Percentiles rank a stretch among this genome's conserved stretches.
Evolutionary conservation across 2,113 vertebrate genomes (phyloP).

Genomic region (Paralichthys olivaceus): DNA sequence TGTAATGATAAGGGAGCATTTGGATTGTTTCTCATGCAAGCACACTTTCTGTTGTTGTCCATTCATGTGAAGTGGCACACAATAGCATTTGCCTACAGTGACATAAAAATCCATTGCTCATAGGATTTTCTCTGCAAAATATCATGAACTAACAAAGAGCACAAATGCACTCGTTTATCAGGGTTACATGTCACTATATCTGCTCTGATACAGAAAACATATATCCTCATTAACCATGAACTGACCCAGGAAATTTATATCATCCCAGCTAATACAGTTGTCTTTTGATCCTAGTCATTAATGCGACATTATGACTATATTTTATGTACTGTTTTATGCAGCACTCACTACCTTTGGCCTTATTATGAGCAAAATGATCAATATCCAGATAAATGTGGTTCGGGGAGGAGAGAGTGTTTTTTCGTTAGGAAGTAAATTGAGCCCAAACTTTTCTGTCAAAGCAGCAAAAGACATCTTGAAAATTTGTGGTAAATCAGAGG

Average conservation of each 20-base stretch:
- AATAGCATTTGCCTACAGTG: conserved; percentile 19
- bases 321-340: conserved; percentile 79
- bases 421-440: conserved; percentile 74
- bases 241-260: conserved; percentile 67
- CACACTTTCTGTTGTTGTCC: background rate
- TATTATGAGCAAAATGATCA: conserved; percentile 73
- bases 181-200: conserved; percentile 44
- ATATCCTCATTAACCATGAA: conserved; percentile 65
- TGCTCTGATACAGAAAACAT: conserved; percentile 55
- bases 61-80: background rate
- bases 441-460: conserved; percentile 75
- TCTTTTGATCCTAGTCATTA: conserved; percentile 78
- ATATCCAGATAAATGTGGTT: conserved; percentile 70
- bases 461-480: conserved; percentile 80
- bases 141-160: conserved; percentile 28
- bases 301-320: conserved; percentile 69
- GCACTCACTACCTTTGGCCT: conserved; percentile 69
- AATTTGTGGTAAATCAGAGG: conserved; percentile 79
- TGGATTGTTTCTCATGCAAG: conserved; percentile 5
- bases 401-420: conserved; percentile 66
- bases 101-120: conserved; percentile 23
- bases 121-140: conserved; percentile 44
- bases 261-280: conserved; percentile 58
- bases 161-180: conserved; percentile 50
- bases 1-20: background rate